Evolutionary conservation across 2,797 vertebrate species (phyloP), one percentile per base, ranked within the genome.

Genomic region (Gouania willdenowi): DNA sequence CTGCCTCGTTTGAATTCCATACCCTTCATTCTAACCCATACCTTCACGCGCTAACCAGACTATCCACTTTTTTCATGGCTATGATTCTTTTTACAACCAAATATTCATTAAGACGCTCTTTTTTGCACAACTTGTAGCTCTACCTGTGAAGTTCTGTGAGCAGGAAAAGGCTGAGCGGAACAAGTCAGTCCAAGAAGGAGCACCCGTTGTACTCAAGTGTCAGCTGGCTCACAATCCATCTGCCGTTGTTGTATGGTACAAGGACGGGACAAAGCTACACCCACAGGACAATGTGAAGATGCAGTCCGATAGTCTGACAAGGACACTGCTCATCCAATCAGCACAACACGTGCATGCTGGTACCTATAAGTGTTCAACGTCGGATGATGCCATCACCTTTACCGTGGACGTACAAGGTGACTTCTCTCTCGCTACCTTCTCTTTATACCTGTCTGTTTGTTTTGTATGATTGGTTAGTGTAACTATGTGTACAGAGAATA

Each of bases 401-500:
- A 86, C 82, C 1, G 77, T 97, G 71, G 89, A 92, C 24, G 84
- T 97, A 47, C 74, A 88, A 83, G 93, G 97, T 98, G 84, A 95
- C 90, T 84, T 38, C 34, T 45, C 61, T 48, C 15, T 62, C 46
- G 14, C 12, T 40, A 16, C 56, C 31, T 17, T 70, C 33, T 54
- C 37, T 6, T 16, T 9, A 48, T 6, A 4, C 26, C 19, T 8
- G 17, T 66, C 40, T 56, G 57, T 21, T 35, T 49, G 17, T 39
- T 3, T 38, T 14, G 11, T 49, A 27, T 52, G 58, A 48, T 23
- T 43, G 26, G 24, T 21, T 13, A 19, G 4, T 20, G 19, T 20
- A 20, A 10, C 17, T 36, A 25, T 35, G 26, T 26, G 24, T 29
- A 58, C 11, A 41, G 26, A 57, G 40, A 36, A 17, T 37, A 4